Evolutionary conservation across 1,140 invertebrate species (phyloP).

Genomic region (Drosophila gunungcola): DNA sequence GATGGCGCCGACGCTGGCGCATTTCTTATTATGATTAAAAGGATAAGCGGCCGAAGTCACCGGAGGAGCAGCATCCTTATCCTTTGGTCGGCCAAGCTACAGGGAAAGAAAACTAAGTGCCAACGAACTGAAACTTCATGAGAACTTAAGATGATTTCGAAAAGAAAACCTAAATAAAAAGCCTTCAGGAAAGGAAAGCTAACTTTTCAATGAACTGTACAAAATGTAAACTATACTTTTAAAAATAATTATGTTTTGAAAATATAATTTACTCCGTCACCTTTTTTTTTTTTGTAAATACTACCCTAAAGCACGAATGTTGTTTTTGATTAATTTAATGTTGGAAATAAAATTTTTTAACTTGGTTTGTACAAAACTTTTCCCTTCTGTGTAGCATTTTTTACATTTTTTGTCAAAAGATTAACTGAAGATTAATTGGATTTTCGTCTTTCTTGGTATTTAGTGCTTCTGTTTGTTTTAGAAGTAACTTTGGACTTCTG

Average conservation of each 20-base stretch:
- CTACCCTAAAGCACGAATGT: too few species aligned
- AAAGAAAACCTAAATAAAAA: too few species aligned
- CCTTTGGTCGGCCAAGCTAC: constrained; percentile 59
- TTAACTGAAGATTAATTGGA: constrained; percentile 77
- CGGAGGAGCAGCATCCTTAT: constrained; percentile 19
- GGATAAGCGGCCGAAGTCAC: constrained; percentile 48
- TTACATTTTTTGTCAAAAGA: constrained; percentile 41
- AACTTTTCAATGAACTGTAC: too few species aligned
- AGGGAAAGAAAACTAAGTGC: background rate
- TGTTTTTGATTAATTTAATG: too few species aligned
- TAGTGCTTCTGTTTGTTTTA: constrained; percentile 64
- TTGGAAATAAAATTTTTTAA: background rate
- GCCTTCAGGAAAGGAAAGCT: too few species aligned
- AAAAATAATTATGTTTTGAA: too few species aligned
- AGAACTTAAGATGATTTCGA: too few species aligned
- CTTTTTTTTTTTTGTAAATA: too few species aligned
- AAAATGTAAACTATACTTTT: too few species aligned
- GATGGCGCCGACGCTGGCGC: constrained; percentile 64
- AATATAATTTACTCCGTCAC: too few species aligned
- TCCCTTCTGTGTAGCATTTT: background rate
- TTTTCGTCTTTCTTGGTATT: constrained; percentile 55
- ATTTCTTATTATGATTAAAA: constrained; percentile 83
- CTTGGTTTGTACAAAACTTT: background rate
- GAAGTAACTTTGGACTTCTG: constrained; percentile 65
- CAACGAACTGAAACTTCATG: too few species aligned